Evolutionary conservation across 2,113 vertebrate species (phyloP).

Genomic region (Holacanthus passer): DNA sequence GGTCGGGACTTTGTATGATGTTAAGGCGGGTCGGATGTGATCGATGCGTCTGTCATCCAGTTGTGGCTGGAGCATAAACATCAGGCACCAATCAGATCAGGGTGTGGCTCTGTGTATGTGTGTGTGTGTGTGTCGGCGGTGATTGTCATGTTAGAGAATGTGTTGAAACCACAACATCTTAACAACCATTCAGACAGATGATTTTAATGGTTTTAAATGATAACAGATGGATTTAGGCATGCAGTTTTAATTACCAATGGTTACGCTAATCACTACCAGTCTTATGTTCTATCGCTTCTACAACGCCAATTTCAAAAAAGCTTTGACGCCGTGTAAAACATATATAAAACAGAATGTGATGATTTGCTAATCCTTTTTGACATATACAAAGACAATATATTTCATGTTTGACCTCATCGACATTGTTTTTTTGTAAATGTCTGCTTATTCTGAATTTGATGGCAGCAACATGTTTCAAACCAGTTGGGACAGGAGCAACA

Average conservation of each 20-base stretch:
- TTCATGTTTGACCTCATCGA: no score
- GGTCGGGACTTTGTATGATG: constrained; percentile 41
- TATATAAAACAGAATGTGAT: no score
- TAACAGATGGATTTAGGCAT: constrained; percentile 49
- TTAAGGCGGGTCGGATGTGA: constrained; percentile 45
- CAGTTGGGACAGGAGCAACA: no score
- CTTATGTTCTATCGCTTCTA: background rate
- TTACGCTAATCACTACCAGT: constrained; percentile 30
- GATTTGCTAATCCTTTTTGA: no score
- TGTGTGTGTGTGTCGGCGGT: constrained; percentile 12
- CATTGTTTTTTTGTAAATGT: no score
- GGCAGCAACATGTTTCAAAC: no score
- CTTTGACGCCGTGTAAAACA: no score
- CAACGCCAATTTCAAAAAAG: no score
- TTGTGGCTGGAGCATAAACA: constrained; percentile 53
- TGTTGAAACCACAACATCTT: constrained; percentile 43
- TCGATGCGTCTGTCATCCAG: constrained; percentile 50
- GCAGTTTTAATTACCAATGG: constrained; percentile 13
- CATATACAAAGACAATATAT: no score
- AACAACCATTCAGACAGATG: constrained; percentile 36
- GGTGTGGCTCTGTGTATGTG: constrained; percentile 47
- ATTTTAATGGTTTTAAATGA: constrained; percentile 48
- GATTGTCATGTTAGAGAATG: constrained; percentile 27
- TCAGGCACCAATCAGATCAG: constrained; percentile 63
- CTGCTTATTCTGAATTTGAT: no score